A percentile compares a stretch with the other conserved stretches of the same genome.
Conservation (phyloP, 2,797 vertebrate genomes). For the Peromyscus nudipes region DNA sequence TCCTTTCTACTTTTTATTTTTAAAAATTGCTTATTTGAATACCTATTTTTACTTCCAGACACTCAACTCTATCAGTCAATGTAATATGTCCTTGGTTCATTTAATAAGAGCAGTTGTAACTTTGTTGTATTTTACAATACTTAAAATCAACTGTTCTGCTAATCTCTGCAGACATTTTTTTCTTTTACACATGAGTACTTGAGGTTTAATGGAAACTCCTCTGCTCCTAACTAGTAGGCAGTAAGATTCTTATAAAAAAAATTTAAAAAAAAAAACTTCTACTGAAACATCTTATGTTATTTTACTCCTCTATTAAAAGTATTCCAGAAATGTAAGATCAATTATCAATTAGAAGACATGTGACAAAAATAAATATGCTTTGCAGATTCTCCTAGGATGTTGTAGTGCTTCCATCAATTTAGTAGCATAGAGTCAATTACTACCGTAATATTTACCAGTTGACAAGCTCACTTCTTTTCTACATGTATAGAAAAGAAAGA, state of each 20-base stretch:
- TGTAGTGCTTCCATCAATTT: background rate
- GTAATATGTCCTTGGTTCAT: conserved; percentile 13
- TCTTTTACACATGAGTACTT: conserved; percentile 33
- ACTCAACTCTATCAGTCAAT: conserved; percentile 29
- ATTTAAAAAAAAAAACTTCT: background rate
- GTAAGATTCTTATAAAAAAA: background rate
- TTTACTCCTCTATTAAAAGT: conserved; percentile 32
- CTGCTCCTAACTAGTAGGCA: background rate
- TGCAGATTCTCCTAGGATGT: background rate
- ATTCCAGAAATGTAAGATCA: conserved; percentile 25
- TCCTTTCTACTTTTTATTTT: conserved; percentile 31
- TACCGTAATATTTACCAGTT: background rate
- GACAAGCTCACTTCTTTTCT: background rate
- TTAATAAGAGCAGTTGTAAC: conserved; percentile 39
- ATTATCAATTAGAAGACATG: background rate
- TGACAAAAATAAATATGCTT: background rate
- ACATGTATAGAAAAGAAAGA: background rate
- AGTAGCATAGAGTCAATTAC: background rate
- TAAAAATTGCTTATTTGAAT: conserved; percentile 32
- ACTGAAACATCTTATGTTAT: background rate
- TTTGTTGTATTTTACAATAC: conserved; percentile 29
- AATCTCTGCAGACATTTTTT: conserved; percentile 46
- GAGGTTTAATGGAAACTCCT: conserved; percentile 32
- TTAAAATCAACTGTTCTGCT: conserved; percentile 43
- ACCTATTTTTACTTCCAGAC: conserved; percentile 55